Evolutionary conservation across 2,888 invertebrate species (phyloP), one percentile per base, ranked within the genome.

Genomic region (Tipula unca): DNA sequence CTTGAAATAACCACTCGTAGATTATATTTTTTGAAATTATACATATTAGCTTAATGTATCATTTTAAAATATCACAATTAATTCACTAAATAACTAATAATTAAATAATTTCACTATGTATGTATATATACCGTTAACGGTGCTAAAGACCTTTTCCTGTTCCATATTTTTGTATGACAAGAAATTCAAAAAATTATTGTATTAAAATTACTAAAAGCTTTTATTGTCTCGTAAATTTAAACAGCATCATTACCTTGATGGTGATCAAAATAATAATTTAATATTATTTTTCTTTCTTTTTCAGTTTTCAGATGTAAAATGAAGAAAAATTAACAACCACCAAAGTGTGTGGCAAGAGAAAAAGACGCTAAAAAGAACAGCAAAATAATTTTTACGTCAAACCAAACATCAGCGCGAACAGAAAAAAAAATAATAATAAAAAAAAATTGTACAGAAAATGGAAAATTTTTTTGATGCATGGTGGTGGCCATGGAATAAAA

Each of bases 401-500:
- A 69, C 69, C 69, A 69, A 69, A 69, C 20, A 20, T 8, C 10
- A 48, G 4, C 48, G 32, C 48, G 32, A 3, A 48, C 17, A 48
- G 6, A 17, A 36, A 36, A 3, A 36, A 36, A 3, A 36, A 36
- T 1, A 42, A 42, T n/a, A 42, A 69, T 1, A 69, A 8, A 3
- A 6, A 8, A 14, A 69, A 25, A 25, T 25, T 48, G 48, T 48
- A 5, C 1, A 69, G 25, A 69, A 69, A 69, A 32, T 83, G 29
- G 83, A 83, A 35, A 83, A 83, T 32, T 32, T 83, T n/a, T 32
- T 83, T 83, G 83, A 35, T 83, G 29, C 83, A 83, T 83, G 83
- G 83, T 83, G 83, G 83, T 83, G 83, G 83, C 83, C 83, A 83
- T 83, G 83, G 83, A 83, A 17, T 32, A 83, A 83, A 32, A 83